Conservation (phyloP, 1,140 invertebrate species). For the Drosophila bocki region DNA sequence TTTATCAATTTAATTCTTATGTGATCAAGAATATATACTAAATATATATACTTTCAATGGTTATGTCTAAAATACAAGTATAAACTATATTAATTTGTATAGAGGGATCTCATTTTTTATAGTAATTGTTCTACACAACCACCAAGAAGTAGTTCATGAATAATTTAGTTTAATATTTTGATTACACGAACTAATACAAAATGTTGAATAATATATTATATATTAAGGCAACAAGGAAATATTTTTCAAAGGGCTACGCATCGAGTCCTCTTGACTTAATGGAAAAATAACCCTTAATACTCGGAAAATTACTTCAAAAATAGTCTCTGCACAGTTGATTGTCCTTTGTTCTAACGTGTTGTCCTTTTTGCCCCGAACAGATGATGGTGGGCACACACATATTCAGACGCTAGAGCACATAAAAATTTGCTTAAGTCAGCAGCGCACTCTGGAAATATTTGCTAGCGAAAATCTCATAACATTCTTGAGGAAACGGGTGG, state of each 20-base stretch:
- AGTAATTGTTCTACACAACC: too few species aligned
- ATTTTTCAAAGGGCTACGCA: background rate
- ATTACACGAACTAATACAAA: background rate
- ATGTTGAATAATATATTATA: too few species aligned
- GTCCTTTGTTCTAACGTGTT: conserved; percentile 10
- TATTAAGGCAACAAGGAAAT: background rate
- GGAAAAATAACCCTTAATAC: background rate
- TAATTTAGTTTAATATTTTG: background rate
- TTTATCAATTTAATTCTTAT: too few species aligned
- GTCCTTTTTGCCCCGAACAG: conserved; percentile 1
- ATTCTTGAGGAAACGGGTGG: conserved; percentile 11
- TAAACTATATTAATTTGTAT: too few species aligned
- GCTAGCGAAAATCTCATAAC: conserved; percentile 16
- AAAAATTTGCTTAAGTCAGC: conserved; percentile 64
- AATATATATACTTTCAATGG: too few species aligned
- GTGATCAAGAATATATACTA: too few species aligned
- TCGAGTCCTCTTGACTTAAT: background rate
- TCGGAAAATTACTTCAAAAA: background rate
- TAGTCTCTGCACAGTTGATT: conserved; percentile 2
- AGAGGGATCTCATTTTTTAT: too few species aligned
- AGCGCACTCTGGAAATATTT: conserved; percentile 42
- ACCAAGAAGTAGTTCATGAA: background rate
- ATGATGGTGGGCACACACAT: conserved; percentile 1
- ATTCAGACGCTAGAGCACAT: background rate
- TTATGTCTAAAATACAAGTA: too few species aligned